Percentiles rank a stretch among this genome's conserved stretches.
Conservation (phyloP, 2,888 invertebrate species). For the Abscondita cerata region DNA sequence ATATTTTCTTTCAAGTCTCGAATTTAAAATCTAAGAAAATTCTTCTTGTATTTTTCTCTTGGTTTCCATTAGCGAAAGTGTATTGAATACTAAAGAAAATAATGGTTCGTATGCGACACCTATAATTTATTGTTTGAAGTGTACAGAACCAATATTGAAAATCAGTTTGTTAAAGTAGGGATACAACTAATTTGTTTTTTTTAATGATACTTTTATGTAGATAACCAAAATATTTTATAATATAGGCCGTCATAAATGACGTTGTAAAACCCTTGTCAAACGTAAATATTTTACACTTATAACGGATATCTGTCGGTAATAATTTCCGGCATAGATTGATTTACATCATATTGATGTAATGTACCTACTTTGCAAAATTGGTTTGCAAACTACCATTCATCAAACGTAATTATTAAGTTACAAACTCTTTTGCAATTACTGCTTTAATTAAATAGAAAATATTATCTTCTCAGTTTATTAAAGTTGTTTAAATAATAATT, state of each 20-base stretch:
- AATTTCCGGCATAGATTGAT: slow-evolving; percentile 12
- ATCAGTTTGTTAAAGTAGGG: slow-evolving; percentile 1
- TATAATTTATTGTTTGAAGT: slow-evolving; percentile 20
- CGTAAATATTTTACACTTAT: slow-evolving; percentile 7
- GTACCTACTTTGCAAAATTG: slow-evolving; percentile 7
- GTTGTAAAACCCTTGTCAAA: slow-evolving; percentile 8
- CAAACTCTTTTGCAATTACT: too few species aligned
- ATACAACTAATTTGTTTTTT: background rate
- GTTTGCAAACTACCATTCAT: slow-evolving; percentile 1
- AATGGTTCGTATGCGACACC: slow-evolving; percentile 13
- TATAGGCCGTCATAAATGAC: slow-evolving; percentile 8
- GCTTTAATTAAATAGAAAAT: too few species aligned
- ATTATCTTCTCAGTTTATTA: too few species aligned
- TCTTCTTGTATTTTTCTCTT: slow-evolving; percentile 9
- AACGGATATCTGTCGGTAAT: slow-evolving; percentile 20
- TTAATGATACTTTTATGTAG: background rate
- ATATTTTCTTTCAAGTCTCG: background rate
- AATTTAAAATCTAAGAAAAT: slow-evolving; percentile 1
- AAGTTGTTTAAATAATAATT: too few species aligned
- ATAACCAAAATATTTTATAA: background rate
- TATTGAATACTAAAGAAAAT: slow-evolving; percentile 16
- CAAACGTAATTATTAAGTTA: too few species aligned
- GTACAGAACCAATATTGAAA: background rate
- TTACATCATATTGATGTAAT: slow-evolving; percentile 3
- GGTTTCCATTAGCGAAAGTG: slow-evolving; percentile 11